Conservation (phyloP, 1,140 invertebrate genomes). For the Drosophila sproati region DNA sequence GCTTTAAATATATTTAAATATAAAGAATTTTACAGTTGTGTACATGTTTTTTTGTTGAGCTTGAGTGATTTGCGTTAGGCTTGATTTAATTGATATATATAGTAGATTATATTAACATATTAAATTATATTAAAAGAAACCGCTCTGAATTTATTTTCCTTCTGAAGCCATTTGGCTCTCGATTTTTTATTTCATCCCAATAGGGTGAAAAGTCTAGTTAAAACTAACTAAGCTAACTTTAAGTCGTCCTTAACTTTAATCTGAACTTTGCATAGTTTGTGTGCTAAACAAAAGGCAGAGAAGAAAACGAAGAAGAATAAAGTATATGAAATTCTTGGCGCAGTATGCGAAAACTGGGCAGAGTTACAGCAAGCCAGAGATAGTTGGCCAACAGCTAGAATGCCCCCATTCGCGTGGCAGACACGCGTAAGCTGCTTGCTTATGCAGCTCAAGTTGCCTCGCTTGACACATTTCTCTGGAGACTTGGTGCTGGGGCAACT, state of each 20-base stretch:
- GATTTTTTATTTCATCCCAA: conserved; percentile 16
- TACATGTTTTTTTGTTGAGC: no score
- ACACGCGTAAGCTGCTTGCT: conserved; percentile 61
- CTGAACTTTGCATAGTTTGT: conserved; percentile 65
- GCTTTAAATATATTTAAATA: no score
- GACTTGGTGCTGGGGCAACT: conserved; percentile 60
- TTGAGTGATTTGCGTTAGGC: no score
- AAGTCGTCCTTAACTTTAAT: conserved; percentile 49
- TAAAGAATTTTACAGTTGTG: no score
- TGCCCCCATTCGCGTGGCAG: conserved; percentile 10
- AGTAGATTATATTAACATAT: no score
- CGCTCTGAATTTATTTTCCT: background rate
- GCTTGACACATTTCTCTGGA: conserved; percentile 79
- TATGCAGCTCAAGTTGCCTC: conserved; percentile 78
- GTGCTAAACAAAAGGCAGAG: conserved; percentile 1
- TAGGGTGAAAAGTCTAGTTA: conserved; percentile 62
- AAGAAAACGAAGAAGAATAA: background rate
- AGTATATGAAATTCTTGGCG: conserved; percentile 39
- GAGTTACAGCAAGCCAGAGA: conserved; percentile 28
- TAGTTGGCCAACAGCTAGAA: conserved; percentile 29
- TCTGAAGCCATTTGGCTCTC: no score
- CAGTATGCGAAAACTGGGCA: conserved; percentile 53
- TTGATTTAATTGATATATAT: no score
- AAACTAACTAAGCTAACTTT: conserved; percentile 44
- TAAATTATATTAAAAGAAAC: no score